Evolutionary conservation across 2,888 invertebrate genomes (phyloP).

Genomic region (Empis stercorea): DNA sequence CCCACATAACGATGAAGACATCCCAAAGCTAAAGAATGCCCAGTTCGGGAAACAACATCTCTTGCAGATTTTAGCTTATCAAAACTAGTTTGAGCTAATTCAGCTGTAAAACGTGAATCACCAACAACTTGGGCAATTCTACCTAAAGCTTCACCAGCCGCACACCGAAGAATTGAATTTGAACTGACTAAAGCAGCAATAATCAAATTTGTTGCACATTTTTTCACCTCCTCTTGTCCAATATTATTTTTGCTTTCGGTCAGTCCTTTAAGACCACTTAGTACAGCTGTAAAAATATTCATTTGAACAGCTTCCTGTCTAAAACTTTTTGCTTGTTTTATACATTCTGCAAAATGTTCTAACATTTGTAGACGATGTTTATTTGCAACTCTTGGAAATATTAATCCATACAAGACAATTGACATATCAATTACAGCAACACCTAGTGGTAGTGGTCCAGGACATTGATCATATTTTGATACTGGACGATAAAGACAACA

Average conservation of each 20-base stretch:
- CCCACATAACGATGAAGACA: conserved; percentile 92
- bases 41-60: conserved; percentile 75
- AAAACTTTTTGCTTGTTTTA: conserved; percentile 81
- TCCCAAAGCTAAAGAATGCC: conserved; percentile 86
- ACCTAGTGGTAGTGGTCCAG: conserved; percentile 79
- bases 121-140: conserved; percentile 82
- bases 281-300: conserved; percentile 88
- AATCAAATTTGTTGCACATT: conserved; percentile 66
- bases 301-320: conserved; percentile 92
- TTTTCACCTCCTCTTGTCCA: conserved; percentile 83
- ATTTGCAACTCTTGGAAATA: conserved; percentile 87
- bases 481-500: conserved; percentile 75
- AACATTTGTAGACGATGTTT: conserved; percentile 97
- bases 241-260: conserved; percentile 75
- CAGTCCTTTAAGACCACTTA: conserved; percentile 77
- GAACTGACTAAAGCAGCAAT: conserved; percentile 63
- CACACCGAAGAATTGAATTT: conserved; percentile 74
- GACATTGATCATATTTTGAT: conserved; percentile 38
- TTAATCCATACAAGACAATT: conserved; percentile 80
- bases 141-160: conserved; percentile 90
- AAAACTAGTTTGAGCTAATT: conserved; percentile 79
- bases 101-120: conserved; percentile 77
- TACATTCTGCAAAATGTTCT: conserved; percentile 92
- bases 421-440: conserved; percentile 95
- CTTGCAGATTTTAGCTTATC: conserved; percentile 74